Evolutionary conservation across 2,113 vertebrate genomes (phyloP).

Genomic region (Pavo muticus): DNA sequence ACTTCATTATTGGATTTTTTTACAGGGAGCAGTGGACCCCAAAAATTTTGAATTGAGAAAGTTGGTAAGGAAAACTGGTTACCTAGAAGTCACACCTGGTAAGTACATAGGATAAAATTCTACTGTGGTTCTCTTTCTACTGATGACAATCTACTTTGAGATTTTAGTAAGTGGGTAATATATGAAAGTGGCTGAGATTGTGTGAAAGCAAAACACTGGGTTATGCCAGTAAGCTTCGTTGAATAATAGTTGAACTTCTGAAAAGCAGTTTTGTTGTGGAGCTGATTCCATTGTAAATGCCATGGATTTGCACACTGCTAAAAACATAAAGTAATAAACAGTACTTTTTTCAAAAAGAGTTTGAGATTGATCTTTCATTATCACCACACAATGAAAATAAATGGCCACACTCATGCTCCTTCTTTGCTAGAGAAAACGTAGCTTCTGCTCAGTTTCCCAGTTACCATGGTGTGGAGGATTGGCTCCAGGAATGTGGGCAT

Average conservation of each 20-base stretch:
- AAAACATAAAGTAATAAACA: neutral
- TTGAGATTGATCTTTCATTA: neutral
- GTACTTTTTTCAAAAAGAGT: neutral
- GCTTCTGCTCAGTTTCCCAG: neutral
- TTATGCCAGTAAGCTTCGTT: neutral
- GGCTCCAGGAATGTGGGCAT: no score
- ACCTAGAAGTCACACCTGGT: conserved; percentile 99
- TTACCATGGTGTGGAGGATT: no score
- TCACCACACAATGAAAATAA: neutral
- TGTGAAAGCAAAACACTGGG: neutral
- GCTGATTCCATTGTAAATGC: neutral
- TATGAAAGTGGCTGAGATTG: neutral
- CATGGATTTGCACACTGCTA: neutral
- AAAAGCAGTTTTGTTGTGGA: neutral
- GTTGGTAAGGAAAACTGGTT: conserved; percentile 99
- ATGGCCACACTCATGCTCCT: neutral
- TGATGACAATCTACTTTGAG: neutral
- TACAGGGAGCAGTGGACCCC: conserved; percentile 93
- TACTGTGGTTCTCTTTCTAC: neutral
- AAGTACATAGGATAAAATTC: conserved; percentile 46
- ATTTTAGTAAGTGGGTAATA: neutral
- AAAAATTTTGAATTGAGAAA: conserved; percentile 99
- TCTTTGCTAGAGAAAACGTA: neutral
- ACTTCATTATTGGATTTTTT: neutral
- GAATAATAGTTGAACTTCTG: neutral